These are phyloP conservation scores for Lepidurus arcticus DNA, from an alignment of 1,140 invertebrate species.

Conservation along the genomic window DNA sequence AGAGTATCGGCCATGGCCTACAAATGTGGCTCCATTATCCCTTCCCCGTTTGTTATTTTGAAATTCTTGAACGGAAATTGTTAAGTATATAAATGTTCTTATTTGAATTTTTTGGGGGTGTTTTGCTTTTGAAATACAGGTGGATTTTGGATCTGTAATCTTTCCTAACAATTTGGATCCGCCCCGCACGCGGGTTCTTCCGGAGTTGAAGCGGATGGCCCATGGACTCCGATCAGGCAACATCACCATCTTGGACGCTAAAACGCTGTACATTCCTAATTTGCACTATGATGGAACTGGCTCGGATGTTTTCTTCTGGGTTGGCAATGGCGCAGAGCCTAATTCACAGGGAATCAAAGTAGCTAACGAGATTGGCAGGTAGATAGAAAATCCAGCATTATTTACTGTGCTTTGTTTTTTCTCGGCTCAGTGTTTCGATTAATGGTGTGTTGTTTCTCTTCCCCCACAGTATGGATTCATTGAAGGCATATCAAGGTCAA, in stretches of 20 bases:
- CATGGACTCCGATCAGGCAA: slow-evolving; percentile 83
- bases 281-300: slow-evolving; percentile 84
- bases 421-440: background rate
- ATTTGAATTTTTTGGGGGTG: too few relatives aligned
- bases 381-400: slow-evolving; percentile 34
- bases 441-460: slow-evolving; percentile 32
- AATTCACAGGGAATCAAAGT: slow-evolving; percentile 75
- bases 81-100: too few relatives aligned
- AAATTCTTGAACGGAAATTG: too few relatives aligned
- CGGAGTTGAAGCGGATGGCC: slow-evolving; percentile 76
- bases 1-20: too few relatives aligned
- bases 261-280: slow-evolving; percentile 88
- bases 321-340: slow-evolving; percentile 76
- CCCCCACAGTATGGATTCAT: slow-evolving; percentile 58
- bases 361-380: slow-evolving; percentile 71
- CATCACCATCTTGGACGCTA: slow-evolving; percentile 82
- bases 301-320: slow-evolving; percentile 88
- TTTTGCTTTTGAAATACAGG: slow-evolving; percentile 50
- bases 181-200: slow-evolving; percentile 66
- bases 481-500: slow-evolving; percentile 77
- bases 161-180: slow-evolving; percentile 67
- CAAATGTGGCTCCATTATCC: too few relatives aligned
- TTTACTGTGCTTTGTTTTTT: background rate
- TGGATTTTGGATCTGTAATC: slow-evolving; percentile 76
- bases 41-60: too few relatives aligned